Evolutionary conservation across 2,797 vertebrate genomes (phyloP).

Genomic region (Ptychobarbus kaznakovi): DNA sequence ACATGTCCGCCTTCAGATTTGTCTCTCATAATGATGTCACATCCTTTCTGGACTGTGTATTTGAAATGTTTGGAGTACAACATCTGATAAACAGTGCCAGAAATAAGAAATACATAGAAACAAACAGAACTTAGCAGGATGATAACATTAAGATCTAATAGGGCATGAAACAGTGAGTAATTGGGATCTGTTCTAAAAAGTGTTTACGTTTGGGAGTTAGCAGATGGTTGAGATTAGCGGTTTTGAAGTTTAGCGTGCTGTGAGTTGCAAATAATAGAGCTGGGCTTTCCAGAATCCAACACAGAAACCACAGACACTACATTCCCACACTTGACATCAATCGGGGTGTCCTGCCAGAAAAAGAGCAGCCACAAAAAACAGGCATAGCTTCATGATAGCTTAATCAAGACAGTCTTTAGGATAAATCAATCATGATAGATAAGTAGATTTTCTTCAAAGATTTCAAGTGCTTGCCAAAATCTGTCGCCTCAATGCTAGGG

Average conservation of each 20-base stretch:
- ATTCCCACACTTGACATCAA: conserved; percentile 43
- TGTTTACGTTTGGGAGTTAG: conserved; percentile 47
- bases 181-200: conserved; percentile 28
- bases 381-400: not conserved
- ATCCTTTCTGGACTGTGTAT: conserved; percentile 4
- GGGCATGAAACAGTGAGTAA: conserved; percentile 44
- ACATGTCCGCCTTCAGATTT: conserved; percentile 5
- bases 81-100: conserved; percentile 14
- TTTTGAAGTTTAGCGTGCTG: conserved; percentile 36
- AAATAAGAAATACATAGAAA: conserved; percentile 20
- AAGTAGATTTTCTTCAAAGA: conserved; percentile 5
- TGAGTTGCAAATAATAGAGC: conserved; percentile 45
- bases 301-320: conserved; percentile 40
- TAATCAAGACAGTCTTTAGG: conserved; percentile 11
- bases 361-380: conserved; percentile 17
- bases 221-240: conserved; percentile 53
- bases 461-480: conserved; percentile 2
- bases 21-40: not conserved
- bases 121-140: conserved; percentile 33
- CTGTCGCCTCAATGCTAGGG: not conserved
- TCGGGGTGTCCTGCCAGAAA: conserved; percentile 25
- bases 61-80: not conserved
- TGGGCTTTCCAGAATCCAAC: conserved; percentile 13
- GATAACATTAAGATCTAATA: conserved; percentile 36
- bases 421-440: conserved; percentile 22